phyloP scores from a whole-genome alignment of 2,888 invertebrate genomes.

The Periphyllus acericola region DNA sequence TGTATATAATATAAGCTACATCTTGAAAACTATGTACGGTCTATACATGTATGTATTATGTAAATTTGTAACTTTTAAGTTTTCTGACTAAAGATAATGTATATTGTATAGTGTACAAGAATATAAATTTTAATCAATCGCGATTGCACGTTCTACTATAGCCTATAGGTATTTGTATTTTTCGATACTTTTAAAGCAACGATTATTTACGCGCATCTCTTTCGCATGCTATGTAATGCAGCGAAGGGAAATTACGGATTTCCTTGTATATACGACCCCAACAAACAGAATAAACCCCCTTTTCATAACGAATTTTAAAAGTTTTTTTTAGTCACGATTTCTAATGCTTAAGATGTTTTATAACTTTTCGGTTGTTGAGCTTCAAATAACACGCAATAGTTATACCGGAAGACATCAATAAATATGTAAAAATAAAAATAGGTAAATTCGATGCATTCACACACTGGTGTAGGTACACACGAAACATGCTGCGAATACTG shows the following conservation, averaged over 20 bases:
- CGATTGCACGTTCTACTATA: too few relatives aligned
- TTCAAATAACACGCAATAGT: not conserved
- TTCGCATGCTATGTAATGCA: not conserved
- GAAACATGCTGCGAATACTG: too few relatives aligned
- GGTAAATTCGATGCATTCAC: too few relatives aligned
- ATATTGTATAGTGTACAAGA: too few relatives aligned
- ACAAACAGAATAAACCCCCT: not conserved
- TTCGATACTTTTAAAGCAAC: not conserved
- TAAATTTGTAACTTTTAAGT: not conserved
- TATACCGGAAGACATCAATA: not conserved
- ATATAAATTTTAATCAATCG: too few relatives aligned
- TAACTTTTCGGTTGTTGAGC: not conserved
- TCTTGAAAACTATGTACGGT: too few relatives aligned
- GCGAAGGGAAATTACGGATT: not conserved
- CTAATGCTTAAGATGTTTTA: not conserved
- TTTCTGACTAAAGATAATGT: too few relatives aligned
- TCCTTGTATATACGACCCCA: not conserved
- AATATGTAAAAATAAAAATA: not conserved
- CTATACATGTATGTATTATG: too few relatives aligned
- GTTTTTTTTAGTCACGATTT: not conserved
- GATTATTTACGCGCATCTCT: not conserved
- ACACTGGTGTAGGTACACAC: too few relatives aligned
- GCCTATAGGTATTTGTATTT: not conserved
- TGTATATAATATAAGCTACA: too few relatives aligned
- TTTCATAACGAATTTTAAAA: not conserved